These are phyloP conservation scores for Cyclophora punctaria DNA, from an alignment of 2,888 invertebrate species.

Conservation along the genomic window DNA sequence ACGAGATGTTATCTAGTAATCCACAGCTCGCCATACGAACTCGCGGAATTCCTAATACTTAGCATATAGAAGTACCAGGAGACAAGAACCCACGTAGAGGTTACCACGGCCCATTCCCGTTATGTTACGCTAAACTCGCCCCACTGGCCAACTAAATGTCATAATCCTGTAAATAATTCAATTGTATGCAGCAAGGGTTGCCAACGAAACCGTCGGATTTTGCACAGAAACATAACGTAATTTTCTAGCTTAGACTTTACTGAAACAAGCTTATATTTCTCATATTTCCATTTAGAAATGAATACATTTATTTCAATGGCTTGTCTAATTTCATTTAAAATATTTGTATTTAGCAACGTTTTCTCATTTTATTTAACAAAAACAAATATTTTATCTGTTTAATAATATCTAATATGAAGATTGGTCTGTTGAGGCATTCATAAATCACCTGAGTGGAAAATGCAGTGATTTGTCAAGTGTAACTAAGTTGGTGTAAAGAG, in stretches of 20 bases:
- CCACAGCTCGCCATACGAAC: background rate
- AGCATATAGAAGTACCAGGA: background rate
- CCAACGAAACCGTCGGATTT: slow-evolving; percentile 34
- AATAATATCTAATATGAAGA: background rate
- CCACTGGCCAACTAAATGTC: slow-evolving; percentile 36
- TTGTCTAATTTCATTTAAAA: too few relatives aligned
- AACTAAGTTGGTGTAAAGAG: slow-evolving; percentile 23
- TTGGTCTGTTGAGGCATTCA: slow-evolving; percentile 1
- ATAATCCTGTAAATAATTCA: slow-evolving; percentile 48
- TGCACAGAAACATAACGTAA: slow-evolving; percentile 26
- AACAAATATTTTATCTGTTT: too few relatives aligned
- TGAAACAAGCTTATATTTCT: slow-evolving; percentile 10
- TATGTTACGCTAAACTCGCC: slow-evolving; percentile 27
- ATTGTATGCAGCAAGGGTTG: slow-evolving; percentile 34
- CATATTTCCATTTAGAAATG: slow-evolving; percentile 4
- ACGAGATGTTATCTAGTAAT: background rate
- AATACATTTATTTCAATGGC: slow-evolving; percentile 17
- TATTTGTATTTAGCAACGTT: too few relatives aligned
- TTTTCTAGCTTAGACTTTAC: slow-evolving; percentile 10
- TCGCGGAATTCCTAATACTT: background rate
- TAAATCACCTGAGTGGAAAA: background rate
- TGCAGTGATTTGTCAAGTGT: slow-evolving; percentile 20
- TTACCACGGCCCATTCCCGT: slow-evolving; percentile 22
- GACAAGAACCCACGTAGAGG: slow-evolving; percentile 10
- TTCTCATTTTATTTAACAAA: too few relatives aligned